Evolutionary conservation across 2,797 vertebrate genomes (phyloP), one percentile per base, ranked within the genome.

Genomic region (Spinibarbus caldwelli): DNA sequence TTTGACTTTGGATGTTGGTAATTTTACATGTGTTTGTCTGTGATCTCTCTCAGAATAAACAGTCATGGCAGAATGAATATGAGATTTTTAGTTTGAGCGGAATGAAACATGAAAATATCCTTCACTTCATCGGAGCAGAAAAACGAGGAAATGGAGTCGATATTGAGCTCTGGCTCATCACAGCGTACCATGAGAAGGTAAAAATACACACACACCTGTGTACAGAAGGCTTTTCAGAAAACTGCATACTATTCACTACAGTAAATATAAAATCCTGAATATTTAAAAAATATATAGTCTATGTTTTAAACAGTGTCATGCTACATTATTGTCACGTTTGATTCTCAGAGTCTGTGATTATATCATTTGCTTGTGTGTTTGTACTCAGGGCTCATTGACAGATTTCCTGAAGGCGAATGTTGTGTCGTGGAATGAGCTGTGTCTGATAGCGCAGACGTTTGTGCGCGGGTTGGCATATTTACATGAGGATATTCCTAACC

Each of bases 1-100:
- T n/a, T n/a, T 11, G 29, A 52, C 47, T 62, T 64, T 83, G 10
- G n/a, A 34, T 54, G n/a, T 41, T 26, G 10, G 6, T 68, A 7
- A 49, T 52, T 80, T 34, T 59, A 23, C 29, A 14, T 67, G 29
- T 49, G 36, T 54, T 29, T 73, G 49, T 76, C 43, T 87, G 43
- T 43, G 5, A 59, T 64, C 36, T 87, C 29, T 57, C 17, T 47
- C 90, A 99, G 98, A 97, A 99, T 92, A 99, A 98, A 87, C 96
- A 97, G 89, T 99, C 98, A 0, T 99, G 98, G 98, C 98, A 99
- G 94, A 99, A 98, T 36, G 98, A 99, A 90, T 99, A 98, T 4
- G 98, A 99, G 93, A 97, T 99, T 80, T 99, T 97, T 95, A 98
- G 94, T 88, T 91, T 98, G 88, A 96, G 94, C 52, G 98, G 98